These are phyloP conservation scores for Scleropages formosus DNA, from an alignment of 2,797 vertebrate genomes.

Conservation along the genomic window DNA sequence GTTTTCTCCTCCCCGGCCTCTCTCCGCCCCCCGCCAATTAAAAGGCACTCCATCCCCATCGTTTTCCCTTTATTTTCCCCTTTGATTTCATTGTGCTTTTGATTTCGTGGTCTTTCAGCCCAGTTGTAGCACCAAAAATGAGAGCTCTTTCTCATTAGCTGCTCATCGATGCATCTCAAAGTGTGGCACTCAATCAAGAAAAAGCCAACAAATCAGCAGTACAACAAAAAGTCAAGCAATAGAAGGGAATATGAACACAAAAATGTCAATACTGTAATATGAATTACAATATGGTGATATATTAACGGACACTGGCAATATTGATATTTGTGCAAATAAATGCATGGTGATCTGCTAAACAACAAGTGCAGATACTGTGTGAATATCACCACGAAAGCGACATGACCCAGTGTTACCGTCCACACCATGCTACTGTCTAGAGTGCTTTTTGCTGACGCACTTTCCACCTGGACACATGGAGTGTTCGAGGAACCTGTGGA, in stretches of 20 bases:
- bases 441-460: too few species aligned
- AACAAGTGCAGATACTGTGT: too few species aligned
- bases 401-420: too few species aligned
- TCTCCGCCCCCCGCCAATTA: not conserved
- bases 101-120: slow-evolving; percentile 47
- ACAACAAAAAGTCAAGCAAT: not conserved
- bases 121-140: slow-evolving; percentile 45
- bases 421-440: too few species aligned
- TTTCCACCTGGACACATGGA: too few species aligned
- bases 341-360: too few species aligned
- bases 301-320: too few species aligned
- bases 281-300: not conserved
- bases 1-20: slow-evolving; percentile 15
- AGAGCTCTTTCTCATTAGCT: slow-evolving; percentile 34
- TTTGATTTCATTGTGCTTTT: slow-evolving; percentile 31
- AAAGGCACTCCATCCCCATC: slow-evolving; percentile 29
- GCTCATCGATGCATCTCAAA: slow-evolving; percentile 1
- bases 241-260: not conserved
- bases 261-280: not conserved
- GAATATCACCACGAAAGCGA: too few species aligned
- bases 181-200: not conserved
- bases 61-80: slow-evolving; percentile 29
- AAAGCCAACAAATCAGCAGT: not conserved
- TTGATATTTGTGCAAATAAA: too few species aligned
- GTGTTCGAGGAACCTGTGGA: not conserved